Evolutionary conservation across 2,113 vertebrate genomes (phyloP), one percentile per base, ranked within the genome.

Genomic region (Mormoops blainvillei): DNA sequence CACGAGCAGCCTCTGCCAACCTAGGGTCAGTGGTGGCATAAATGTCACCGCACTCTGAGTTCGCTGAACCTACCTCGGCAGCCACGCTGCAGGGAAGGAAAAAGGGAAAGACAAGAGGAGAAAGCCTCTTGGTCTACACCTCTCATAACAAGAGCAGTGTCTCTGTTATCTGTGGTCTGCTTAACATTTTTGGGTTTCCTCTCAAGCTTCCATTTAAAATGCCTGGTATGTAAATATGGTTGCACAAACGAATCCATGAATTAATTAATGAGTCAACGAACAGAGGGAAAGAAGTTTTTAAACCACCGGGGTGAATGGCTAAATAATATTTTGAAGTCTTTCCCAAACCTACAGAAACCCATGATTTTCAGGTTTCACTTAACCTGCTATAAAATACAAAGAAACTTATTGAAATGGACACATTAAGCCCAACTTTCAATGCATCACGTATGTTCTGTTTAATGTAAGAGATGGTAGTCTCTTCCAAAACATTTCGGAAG

Each of bases 401-500:
- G 41, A 86, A 43, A 63, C 36, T 0, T 9, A 41, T 8, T 67
- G 76, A 89, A 89, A 71, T 22, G 38, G 16, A 65, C 1, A 48
- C 36, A 82, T 77, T 73, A 31, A 89, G 48, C 13, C 89, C 74
- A 15, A 9, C 68, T 82, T 90, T n/a, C 74, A 89, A 93, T 11
- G 73, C 24, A 56, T 24, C 61, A 4, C 89, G 92, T 97, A 96
- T 87, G 96, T 61, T 73, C 45, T 3, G 54, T 63, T 87, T 68
- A 50, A 86, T 95, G 92, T 92, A 67, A 95, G 89, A 94, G 65
- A 87, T 0, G n/a, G 8, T 14, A 19, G 86, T 88, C 85, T 89
- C 91, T 86, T 95, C 95, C 91, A 88, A 52, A 94, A 92, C 78
- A 48, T 84, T 41, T 41, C 38, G 10, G 92, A 94, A 97, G 74